Evolutionary conservation across 2,797 vertebrate genomes (phyloP).

Genomic region (Lagocephalus sceleratus): DNA sequence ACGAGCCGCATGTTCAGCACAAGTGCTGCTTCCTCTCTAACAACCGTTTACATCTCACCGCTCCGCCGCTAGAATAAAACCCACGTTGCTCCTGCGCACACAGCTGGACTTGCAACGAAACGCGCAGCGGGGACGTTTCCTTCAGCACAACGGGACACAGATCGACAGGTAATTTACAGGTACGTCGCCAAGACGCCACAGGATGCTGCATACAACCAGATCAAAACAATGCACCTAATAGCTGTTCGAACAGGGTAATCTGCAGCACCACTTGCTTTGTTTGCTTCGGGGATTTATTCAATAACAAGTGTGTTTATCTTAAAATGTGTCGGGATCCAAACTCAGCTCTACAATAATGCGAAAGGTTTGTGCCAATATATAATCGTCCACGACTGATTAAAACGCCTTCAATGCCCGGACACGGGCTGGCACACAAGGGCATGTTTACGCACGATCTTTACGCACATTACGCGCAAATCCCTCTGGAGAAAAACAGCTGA

Average conservation of each 20-base stretch:
- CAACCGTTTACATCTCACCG: constrained; percentile 36
- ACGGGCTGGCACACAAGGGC: constrained; percentile 42
- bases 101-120: constrained; percentile 16
- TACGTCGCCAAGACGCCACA: constrained; percentile 39
- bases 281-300: constrained; percentile 18
- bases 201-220: constrained; percentile 10
- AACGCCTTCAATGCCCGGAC: constrained; percentile 7
- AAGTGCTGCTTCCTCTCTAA: constrained; percentile 47
- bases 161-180: constrained; percentile 64
- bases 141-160: constrained; percentile 26
- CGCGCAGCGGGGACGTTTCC: constrained; percentile 7
- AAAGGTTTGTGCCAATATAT: too few species aligned
- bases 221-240: background rate
- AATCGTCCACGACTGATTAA: constrained; percentile 21
- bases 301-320: constrained; percentile 35
- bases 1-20: constrained; percentile 66
- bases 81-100: constrained; percentile 2
- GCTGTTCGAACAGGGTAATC: background rate
- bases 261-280: constrained; percentile 14
- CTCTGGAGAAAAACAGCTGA: constrained; percentile 61
- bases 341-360: too few species aligned
- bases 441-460: constrained; percentile 68
- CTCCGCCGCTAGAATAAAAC: constrained; percentile 10
- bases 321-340: background rate
- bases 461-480: constrained; percentile 65